Evolutionary conservation across 1,140 invertebrate species (phyloP).

Genomic region (Dinoponera quadriceps): DNA sequence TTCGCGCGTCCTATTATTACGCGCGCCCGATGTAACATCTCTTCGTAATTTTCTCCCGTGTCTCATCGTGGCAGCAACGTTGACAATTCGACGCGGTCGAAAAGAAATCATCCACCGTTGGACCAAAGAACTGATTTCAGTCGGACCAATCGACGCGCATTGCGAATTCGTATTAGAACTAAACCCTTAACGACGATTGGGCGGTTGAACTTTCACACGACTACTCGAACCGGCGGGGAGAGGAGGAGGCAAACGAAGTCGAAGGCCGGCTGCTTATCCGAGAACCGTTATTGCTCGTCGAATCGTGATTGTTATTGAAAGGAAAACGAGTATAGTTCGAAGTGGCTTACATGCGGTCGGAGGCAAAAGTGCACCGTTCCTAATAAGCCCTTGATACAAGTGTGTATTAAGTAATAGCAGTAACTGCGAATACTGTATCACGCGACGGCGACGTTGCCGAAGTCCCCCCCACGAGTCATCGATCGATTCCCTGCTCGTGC

Average conservation of each 20-base stretch:
- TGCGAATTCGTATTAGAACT: not conserved
- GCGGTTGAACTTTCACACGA: not conserved
- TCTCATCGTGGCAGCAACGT: conserved; percentile 21
- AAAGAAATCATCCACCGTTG: not conserved
- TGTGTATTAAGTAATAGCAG: conserved; percentile 49
- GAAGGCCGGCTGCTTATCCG: not conserved
- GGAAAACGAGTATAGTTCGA: conserved; percentile 10
- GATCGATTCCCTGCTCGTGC: conserved; percentile 5
- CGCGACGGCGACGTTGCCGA: conserved; percentile 34
- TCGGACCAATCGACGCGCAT: not conserved
- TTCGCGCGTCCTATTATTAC: no score
- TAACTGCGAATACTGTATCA: conserved; percentile 51
- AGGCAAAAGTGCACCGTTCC: conserved; percentile 47
- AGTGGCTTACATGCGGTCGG: conserved; percentile 8
- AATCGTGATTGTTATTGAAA: conserved; percentile 28
- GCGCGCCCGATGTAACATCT: no score
- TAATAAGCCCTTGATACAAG: conserved; percentile 44
- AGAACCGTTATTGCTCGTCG: conserved; percentile 30
- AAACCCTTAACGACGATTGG: not conserved
- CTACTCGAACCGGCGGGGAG: not conserved
- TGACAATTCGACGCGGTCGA: conserved; percentile 8
- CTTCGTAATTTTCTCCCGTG: not conserved
- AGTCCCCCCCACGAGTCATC: conserved; percentile 17
- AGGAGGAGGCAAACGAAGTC: not conserved
- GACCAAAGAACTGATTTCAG: conserved; percentile 21